Base-by-base conservation (phyloP, 2,888 invertebrate genomes). In the Argyresthia albistria region DNA sequence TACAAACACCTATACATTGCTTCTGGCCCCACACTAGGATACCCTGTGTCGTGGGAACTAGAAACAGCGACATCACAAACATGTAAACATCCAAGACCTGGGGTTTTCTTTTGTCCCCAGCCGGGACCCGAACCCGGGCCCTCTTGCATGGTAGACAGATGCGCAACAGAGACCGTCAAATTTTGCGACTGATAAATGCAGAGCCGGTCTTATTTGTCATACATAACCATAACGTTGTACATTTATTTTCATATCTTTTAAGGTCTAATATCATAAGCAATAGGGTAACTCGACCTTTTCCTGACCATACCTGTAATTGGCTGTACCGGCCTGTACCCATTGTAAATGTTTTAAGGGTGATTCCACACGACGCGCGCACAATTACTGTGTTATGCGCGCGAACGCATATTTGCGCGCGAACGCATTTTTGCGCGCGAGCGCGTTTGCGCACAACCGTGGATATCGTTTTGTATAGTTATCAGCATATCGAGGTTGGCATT, bases 361-460 rank as follows among this genome's bases (percentile, higher is more conserved):
- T 57, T 61, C 67, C 69, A 61, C 72, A 69, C 62, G 59, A 60
- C 61, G 58, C 62, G 59, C 62, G 60, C 63, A 59, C 69, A 70
- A 78, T 79, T 77, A 73, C 62, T 55, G 58, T 64, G 67, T 67
- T 63, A 66, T 60, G 70, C 67, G 72, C 64, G 54, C 62, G 63
- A 64, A 36, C 60, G 66, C 60, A 59, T 57, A 51, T 59, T 2
- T 12, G 36, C 49, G 37, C n/a, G 49, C 37, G 49, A 11, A 37
- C 61, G 62, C 58, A 53, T 47, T 50, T 64, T 71, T 70, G 69
- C 57, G 42, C 55, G 49, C 37, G 49, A 11, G 49, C 61, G 62
- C 58, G 52, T 47, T 50, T 64, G 72, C 70, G 69, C 57, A 43
- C 55, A 65, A 73, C 72, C 47, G 35, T 47, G 47, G 25, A 25